Evolutionary conservation across 2,113 vertebrate species (phyloP).

Genomic region (Tretioscincus oriximinensis): DNA sequence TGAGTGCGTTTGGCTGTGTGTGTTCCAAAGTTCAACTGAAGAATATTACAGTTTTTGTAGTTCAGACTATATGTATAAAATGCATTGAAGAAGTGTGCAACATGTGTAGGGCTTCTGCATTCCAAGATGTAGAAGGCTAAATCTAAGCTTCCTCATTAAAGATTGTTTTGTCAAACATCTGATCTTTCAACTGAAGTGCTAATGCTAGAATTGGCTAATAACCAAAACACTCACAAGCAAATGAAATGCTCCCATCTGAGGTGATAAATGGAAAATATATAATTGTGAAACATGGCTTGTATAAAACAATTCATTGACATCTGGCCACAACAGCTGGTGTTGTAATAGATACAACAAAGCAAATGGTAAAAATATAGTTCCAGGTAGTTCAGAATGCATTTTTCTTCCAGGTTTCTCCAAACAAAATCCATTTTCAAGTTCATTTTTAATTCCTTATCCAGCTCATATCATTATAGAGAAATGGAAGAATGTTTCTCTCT

Average conservation of each 20-base stretch:
- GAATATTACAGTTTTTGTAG: conserved; percentile 16
- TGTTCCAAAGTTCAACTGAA: conserved; percentile 9
- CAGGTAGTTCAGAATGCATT: conserved; percentile 30
- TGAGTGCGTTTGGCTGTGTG: background rate
- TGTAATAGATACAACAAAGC: conserved; percentile 60
- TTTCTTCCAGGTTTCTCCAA: background rate
- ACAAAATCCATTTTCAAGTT: conserved; percentile 52
- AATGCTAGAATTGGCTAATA: conserved; percentile 75
- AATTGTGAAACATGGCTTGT: conserved; percentile 55
- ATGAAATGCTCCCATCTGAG: conserved; percentile 73
- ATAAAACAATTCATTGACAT: conserved; percentile 74
- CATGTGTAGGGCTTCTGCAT: conserved; percentile 18
- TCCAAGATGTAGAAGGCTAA: conserved; percentile 37
- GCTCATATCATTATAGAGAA: conserved; percentile 14
- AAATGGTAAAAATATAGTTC: conserved; percentile 54
- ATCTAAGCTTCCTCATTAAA: conserved; percentile 53
- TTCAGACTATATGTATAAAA: conserved; percentile 4
- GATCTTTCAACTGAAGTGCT: conserved; percentile 62
- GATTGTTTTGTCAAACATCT: conserved; percentile 63
- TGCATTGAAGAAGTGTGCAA: conserved; percentile 23
- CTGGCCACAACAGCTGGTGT: conserved; percentile 73
- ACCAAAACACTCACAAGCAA: conserved; percentile 72
- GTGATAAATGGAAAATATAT: conserved; percentile 69
- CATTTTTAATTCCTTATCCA: conserved; percentile 12
- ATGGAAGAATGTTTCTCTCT: background rate